phyloP scores from a whole-genome alignment of 2,797 vertebrate species.

The Sparus aurata region DNA sequence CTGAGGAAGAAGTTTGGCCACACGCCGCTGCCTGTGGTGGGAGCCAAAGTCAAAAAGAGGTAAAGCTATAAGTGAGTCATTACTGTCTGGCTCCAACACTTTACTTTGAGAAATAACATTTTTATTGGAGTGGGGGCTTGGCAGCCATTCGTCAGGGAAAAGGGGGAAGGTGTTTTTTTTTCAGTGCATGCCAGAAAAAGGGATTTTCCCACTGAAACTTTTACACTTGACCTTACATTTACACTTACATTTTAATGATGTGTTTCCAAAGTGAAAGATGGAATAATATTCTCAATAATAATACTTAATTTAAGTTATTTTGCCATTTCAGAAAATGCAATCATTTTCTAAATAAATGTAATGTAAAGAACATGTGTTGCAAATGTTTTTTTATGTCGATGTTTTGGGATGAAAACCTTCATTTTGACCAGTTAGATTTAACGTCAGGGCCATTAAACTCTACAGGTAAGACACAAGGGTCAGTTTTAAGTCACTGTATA shows the following conservation, averaged over 20 bases:
- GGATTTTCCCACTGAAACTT: neutral
- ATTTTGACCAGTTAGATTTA: neutral
- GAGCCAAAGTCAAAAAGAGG: constrained; percentile 89
- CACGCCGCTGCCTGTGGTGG: constrained; percentile 86
- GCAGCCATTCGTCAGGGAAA: constrained; percentile 1
- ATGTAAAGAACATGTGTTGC: neutral
- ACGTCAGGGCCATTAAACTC: neutral
- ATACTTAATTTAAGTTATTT: neutral
- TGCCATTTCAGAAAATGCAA: neutral
- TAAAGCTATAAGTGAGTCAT: constrained; percentile 59
- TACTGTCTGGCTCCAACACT: constrained; percentile 38
- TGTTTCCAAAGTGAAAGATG: constrained; percentile 6
- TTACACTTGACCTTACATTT: neutral
- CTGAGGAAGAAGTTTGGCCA: constrained; percentile 86
- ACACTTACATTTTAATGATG: neutral
- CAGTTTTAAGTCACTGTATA: neutral
- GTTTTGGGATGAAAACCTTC: neutral
- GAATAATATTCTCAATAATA: neutral
- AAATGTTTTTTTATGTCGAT: neutral
- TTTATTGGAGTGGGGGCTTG: constrained; percentile 12
- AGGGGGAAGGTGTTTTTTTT: neutral
- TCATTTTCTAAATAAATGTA: neutral
- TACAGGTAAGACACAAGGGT: neutral
- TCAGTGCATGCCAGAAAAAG: neutral
- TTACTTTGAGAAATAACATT: constrained; percentile 19